These are phyloP conservation scores for Graptemys geographica DNA, from an alignment of 2,797 vertebrate genomes.

Conservation along the genomic window DNA sequence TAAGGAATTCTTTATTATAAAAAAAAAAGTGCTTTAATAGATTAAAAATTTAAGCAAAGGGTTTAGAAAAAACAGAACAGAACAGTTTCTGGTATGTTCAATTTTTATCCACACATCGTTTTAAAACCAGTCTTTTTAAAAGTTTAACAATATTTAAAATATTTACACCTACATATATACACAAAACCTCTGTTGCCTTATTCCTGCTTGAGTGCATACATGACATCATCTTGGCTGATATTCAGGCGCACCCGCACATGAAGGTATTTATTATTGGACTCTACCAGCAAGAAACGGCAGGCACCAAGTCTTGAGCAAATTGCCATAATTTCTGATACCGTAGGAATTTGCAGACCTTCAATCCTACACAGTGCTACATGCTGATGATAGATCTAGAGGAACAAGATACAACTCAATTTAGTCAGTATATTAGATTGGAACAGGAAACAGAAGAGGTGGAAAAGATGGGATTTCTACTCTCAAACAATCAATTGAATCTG, in stretches of 20 bases:
- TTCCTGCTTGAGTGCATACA: slow-evolving; percentile 89
- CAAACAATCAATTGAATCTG: fast-evolving
- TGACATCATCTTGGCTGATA: slow-evolving; percentile 91
- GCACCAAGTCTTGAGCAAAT: slow-evolving; percentile 89
- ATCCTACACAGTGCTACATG: slow-evolving; percentile 91
- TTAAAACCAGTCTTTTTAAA: slow-evolving; percentile 30
- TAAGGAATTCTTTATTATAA: slow-evolving; percentile 40
- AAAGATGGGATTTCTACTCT: neutral
- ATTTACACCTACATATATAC: slow-evolving; percentile 10
- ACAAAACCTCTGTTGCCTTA: slow-evolving; percentile 51
- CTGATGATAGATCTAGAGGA: slow-evolving; percentile 88
- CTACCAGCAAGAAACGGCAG: slow-evolving; percentile 90
- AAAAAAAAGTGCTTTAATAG: neutral
- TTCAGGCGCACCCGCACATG: slow-evolving; percentile 92
- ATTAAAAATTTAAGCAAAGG: neutral
- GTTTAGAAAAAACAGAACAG: slow-evolving; percentile 31
- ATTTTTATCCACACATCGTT: neutral
- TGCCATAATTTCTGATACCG: slow-evolving; percentile 88
- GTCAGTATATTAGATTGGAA: fast-evolving
- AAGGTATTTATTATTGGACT: slow-evolving; percentile 87
- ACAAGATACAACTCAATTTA: neutral
- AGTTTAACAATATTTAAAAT: slow-evolving; percentile 37
- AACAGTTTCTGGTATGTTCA: neutral
- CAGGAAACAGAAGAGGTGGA: neutral
- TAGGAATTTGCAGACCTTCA: slow-evolving; percentile 88